Base-by-base conservation (phyloP, 53 echinoderm and acorn worm genomes). In the Holothuria leucospilota region DNA sequence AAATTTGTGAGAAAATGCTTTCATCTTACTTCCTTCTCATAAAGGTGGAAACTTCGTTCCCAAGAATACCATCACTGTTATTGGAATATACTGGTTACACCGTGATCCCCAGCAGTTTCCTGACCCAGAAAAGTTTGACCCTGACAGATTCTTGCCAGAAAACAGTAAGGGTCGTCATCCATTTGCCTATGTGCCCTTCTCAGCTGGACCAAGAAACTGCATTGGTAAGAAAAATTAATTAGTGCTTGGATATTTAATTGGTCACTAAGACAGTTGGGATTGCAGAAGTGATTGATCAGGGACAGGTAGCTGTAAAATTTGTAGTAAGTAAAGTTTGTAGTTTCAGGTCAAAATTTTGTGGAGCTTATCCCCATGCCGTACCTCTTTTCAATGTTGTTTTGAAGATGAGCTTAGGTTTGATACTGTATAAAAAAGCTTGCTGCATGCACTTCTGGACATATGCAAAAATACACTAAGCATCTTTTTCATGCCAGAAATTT, bases 121-220 rank as follows among this genome's bases (percentile, higher is more conserved):
- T 39, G 74, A 90, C 38, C 98, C 98, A 63, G 88, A 95, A 63
- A 88, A 84, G 86, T 98, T 95, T 74, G 88, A 88, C 72, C 98
- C 98, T n/a, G 93, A 93, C 69, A 90, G 98, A 13, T 98, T 98
- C 87, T 69, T 90, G 30, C 86, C 95, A n/a, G 98, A 98, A 71
- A 98, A 98, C 68, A 86, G 63, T 24, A 63, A 84, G 61, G 85
- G 86, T 39, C 90, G 93, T 46, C 93, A 93, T 39, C 95, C 98
- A 56, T 93, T 90, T 82, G 95, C 98, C 24, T 98, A 92, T 62
- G 88, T 98, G 13, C 98, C 98, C 6, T 98, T 98, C 90, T 98
- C 98, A n/a, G 98, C 98, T 29, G 98, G 98, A 49, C 98, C 98
- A 21, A 90, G 97, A 80, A 90, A 90, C 66, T 90, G 90, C 80